These are phyloP conservation scores for Cheirogaleus medius DNA, from an alignment of 2,113 vertebrate species.

Conservation along the genomic window DNA sequence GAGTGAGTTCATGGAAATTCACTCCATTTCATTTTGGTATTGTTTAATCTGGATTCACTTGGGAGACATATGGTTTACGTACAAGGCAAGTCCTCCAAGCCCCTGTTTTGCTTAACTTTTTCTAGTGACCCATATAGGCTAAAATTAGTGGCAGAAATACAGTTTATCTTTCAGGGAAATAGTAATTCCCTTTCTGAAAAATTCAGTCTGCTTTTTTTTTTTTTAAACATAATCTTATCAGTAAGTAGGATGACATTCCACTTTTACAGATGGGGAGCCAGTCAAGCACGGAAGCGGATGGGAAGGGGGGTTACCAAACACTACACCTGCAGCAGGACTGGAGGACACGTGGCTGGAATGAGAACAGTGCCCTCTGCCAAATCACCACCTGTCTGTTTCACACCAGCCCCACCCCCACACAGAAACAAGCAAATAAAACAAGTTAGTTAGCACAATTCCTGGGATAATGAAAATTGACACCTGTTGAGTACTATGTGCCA, in stretches of 20 bases:
- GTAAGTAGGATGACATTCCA: not conserved
- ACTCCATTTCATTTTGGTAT: not conserved
- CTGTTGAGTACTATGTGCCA: not conserved
- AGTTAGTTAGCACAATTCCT: not conserved
- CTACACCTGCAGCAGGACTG: not conserved
- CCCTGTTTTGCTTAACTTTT: not conserved
- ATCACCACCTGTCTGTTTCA: not conserved
- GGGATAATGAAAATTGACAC: not conserved
- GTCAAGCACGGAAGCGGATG: not conserved
- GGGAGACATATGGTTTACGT: not conserved
- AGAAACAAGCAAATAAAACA: not conserved
- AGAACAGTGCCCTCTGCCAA: not conserved
- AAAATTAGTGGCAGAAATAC: not conserved
- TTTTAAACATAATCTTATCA: not conserved
- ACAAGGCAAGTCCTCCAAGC: not conserved
- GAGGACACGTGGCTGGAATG: not conserved
- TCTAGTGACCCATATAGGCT: not conserved
- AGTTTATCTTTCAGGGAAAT: not conserved
- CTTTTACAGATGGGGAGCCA: not conserved
- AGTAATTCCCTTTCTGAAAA: not conserved
- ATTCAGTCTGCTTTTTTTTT: not conserved
- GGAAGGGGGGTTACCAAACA: not conserved
- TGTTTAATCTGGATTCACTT: not conserved
- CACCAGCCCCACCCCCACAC: not conserved
- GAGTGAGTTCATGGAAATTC: not conserved